Evolutionary conservation across 2,797 vertebrate genomes (phyloP), one percentile per base, ranked within the genome.

Genomic region (Enteromius fasciolatus): DNA sequence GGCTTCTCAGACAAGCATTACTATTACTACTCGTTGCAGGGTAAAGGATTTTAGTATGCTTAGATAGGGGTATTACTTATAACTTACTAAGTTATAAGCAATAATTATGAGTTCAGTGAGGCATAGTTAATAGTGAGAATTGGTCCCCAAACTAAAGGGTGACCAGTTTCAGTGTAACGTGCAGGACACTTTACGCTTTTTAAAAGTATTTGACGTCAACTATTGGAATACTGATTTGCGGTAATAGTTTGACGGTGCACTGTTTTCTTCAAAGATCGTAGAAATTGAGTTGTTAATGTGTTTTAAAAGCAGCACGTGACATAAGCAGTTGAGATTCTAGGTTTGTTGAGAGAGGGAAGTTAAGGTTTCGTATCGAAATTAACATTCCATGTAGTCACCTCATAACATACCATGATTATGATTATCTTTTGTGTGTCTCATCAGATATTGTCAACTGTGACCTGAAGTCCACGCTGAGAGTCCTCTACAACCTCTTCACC

Each of bases 371-470:
- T 9, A 17, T 15, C 15, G 31, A 54, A 74, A 39, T 39, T 11
- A 74, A 74, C 50, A 36, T 2, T 73, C 0, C 0, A 44, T 5
- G 10, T 5, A 69, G 67, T 69, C 67, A 15, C 10, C 12, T 63
- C 59, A 18, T 48, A 28, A 39, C 61, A 70, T 23, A 67, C 11
- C 64, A 31, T 44, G 52, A 66, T 50, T 23, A 31, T 48, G 4
- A 77, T 66, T 46, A 70, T 78, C 25, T 78, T 72, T 63, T 82
- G 39, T 82, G 18, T 86, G 39, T 74, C 67, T 59, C 81, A 18
- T 0, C 90, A 97, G 96, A 97, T 90, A 96, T 97, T 36, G 96
- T 97, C 89, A 97, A 96, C 90, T 97, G 95, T 86, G 96, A 97
- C 88, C 90, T 97, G 87, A 97, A 97, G 89, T 96, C 96, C 83